Evolutionary conservation across 2,888 invertebrate genomes (phyloP).

Genomic region (Psococerastis gibbosa): DNA sequence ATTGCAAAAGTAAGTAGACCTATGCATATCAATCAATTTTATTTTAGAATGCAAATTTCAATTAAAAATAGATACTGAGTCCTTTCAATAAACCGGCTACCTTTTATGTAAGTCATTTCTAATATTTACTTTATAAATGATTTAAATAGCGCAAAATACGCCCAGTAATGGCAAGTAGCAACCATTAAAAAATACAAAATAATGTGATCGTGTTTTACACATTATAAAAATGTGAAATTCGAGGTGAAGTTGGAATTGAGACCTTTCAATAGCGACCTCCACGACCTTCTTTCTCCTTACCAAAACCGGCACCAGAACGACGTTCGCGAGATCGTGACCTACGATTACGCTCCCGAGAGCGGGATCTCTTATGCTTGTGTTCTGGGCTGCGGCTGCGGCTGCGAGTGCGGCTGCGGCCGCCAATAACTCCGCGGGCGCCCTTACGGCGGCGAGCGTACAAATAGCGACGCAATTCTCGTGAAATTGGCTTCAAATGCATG

Average conservation of each 20-base stretch:
- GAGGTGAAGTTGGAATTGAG: background rate
- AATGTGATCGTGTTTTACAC: no score
- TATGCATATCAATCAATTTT: no score
- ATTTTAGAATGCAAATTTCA: no score
- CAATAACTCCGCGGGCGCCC: slow-evolving; percentile 19
- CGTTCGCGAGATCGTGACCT: slow-evolving; percentile 18
- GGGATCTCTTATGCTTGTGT: slow-evolving; percentile 25
- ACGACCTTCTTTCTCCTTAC: slow-evolving; percentile 29
- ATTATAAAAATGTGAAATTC: background rate
- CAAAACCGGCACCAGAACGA: slow-evolving; percentile 24
- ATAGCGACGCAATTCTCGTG: slow-evolving; percentile 74
- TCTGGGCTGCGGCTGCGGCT: slow-evolving; percentile 51
- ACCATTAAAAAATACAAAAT: no score
- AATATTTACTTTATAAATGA: no score
- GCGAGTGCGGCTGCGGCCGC: slow-evolving; percentile 25
- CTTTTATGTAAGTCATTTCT: no score
- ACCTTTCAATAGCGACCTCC: slow-evolving; percentile 26
- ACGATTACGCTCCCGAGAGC: slow-evolving; percentile 25
- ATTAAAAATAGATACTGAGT: no score
- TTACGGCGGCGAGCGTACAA: slow-evolving; percentile 28
- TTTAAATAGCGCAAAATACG: no score
- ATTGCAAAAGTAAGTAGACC: no score
- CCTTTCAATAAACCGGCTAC: no score
- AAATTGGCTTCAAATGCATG: slow-evolving; percentile 99
- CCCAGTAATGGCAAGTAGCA: no score